These are phyloP conservation scores for Gorsachius goisagi DNA, from an alignment of 2,113 vertebrate species.

Conservation along the genomic window DNA sequence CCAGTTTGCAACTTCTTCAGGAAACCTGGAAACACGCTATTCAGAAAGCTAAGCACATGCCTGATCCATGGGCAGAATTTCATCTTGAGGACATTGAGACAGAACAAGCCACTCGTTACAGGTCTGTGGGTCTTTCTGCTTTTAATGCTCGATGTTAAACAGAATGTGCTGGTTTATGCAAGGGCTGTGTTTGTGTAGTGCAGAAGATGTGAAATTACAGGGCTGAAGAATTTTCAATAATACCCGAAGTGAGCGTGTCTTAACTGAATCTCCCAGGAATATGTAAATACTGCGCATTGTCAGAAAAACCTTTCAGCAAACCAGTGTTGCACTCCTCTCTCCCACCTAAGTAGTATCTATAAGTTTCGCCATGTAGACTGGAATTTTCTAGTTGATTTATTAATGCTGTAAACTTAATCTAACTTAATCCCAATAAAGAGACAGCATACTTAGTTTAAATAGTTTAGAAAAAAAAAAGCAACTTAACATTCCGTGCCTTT, in stretches of 20 bases:
- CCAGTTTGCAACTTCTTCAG: slow-evolving; percentile 67
- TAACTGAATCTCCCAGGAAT: background rate
- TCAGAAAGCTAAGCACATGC: slow-evolving; percentile 93
- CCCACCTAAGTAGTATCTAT: background rate
- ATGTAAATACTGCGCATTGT: background rate
- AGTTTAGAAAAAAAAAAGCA: background rate
- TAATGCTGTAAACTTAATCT: background rate
- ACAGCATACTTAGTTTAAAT: background rate
- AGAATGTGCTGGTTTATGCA: background rate
- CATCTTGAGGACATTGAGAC: slow-evolving; percentile 90
- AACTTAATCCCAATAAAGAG: background rate
- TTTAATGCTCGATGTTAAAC: background rate
- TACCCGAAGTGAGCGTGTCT: background rate
- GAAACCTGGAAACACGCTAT: slow-evolving; percentile 92
- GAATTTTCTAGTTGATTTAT: slow-evolving; percentile 16
- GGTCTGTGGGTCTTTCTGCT: slow-evolving; percentile 71
- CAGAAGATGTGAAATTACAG: background rate
- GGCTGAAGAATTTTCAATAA: background rate
- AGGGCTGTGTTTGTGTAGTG: background rate
- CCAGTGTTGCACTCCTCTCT: background rate
- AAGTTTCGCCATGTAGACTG: background rate
- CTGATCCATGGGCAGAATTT: slow-evolving; percentile 97
- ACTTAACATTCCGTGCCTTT: background rate
- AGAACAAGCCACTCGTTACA: slow-evolving; percentile 87
- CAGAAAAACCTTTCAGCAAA: background rate